Conservation (phyloP, 2,797 vertebrate genomes). For the Alectoris magna region DNA sequence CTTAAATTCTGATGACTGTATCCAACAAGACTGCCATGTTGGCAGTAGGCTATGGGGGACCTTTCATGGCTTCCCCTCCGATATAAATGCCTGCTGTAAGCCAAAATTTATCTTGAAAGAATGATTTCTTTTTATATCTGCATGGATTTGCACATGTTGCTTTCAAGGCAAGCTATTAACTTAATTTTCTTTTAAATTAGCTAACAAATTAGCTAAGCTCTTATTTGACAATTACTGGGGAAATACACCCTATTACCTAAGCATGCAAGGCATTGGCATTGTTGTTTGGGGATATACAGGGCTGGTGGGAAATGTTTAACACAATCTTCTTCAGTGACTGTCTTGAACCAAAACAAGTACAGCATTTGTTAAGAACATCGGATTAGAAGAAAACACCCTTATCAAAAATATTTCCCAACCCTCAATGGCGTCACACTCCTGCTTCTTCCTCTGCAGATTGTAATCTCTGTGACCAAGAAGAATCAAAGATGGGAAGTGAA, state of each 20-base stretch:
- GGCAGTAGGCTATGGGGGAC: neutral
- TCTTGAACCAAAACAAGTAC: neutral
- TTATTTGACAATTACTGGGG: neutral
- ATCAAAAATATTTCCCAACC: neutral
- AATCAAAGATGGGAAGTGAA: neutral
- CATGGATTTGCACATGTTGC: neutral
- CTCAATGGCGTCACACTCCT: neutral
- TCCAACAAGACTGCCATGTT: slow-evolving; percentile 68
- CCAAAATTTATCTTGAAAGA: neutral
- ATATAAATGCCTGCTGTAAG: neutral
- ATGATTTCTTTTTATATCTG: neutral
- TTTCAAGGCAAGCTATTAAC: neutral
- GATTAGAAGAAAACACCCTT: neutral
- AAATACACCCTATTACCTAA: neutral
- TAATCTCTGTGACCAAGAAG: neutral
- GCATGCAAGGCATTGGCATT: neutral
- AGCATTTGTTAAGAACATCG: neutral
- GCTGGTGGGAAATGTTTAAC: neutral
- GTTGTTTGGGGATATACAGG: neutral
- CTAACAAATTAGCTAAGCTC: neutral
- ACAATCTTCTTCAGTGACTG: neutral
- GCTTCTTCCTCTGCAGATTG: neutral
- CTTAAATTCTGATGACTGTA: slow-evolving; percentile 83
- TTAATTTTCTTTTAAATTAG: neutral
- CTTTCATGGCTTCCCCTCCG: slow-evolving; percentile 7